Conservation (phyloP, 2,113 vertebrate species). For the Progne subis region DNA sequence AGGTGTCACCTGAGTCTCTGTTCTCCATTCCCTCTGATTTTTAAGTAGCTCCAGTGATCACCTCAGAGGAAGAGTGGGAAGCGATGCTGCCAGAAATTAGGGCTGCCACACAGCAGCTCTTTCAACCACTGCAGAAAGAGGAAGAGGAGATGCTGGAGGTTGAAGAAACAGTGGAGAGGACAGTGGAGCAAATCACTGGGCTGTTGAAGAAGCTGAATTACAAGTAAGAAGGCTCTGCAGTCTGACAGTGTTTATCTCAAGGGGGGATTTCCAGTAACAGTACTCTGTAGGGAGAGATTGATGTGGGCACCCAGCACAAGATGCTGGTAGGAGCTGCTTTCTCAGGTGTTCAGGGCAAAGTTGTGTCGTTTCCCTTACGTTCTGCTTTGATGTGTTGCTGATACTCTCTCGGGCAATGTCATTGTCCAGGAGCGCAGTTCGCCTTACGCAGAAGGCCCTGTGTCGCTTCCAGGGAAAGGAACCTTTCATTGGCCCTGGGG, state of each 20-base stretch:
- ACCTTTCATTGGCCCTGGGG: conserved; percentile 67
- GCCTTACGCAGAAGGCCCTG: conserved; percentile 76
- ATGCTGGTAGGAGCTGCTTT: not conserved
- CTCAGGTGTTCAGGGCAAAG: not conserved
- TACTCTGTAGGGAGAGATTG: not conserved
- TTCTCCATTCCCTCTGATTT: not conserved
- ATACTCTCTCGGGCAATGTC: not conserved
- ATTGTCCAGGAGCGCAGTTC: conserved; percentile 81
- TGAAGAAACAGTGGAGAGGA: conserved; percentile 68
- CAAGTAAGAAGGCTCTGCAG: conserved; percentile 74
- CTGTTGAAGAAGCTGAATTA: conserved; percentile 88
- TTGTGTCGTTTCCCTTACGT: not conserved
- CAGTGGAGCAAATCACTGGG: conserved; percentile 76
- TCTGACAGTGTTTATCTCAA: not conserved
- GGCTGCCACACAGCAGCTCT: conserved; percentile 72
- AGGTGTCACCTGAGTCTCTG: not conserved
- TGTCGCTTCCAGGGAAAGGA: conserved; percentile 74
- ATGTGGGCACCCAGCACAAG: not conserved
- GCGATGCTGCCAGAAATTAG: conserved; percentile 92
- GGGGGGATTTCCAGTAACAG: not conserved
- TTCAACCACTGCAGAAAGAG: conserved; percentile 64
- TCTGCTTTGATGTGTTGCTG: not conserved
- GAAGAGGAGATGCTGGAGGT: conserved; percentile 45
- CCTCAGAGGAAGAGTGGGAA: conserved; percentile 89
- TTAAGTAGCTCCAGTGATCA: conserved; percentile 70